Conservation (phyloP, 2,113 vertebrate genomes). For the Bungarus multicinctus region DNA sequence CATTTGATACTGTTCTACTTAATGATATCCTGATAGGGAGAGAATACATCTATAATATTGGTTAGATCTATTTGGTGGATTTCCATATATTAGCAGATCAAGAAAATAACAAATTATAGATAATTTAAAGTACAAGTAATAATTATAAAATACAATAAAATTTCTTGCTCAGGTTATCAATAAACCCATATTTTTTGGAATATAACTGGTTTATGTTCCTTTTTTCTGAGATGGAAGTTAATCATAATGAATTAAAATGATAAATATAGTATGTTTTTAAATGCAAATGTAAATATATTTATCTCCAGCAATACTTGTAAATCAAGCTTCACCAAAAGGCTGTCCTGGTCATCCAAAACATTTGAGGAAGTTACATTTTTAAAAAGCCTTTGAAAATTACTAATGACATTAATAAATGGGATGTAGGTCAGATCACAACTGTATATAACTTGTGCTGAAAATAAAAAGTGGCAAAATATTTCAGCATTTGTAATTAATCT, state of each 20-base stretch:
- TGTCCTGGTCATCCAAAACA: background rate
- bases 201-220: background rate
- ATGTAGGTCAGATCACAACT: background rate
- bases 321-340: background rate
- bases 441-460: background rate
- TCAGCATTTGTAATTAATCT: background rate
- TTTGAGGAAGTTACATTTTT: background rate
- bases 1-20: background rate
- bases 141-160: background rate
- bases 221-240: background rate
- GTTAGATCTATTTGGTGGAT: background rate
- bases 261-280: no score
- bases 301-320: background rate
- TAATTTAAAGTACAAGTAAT: background rate
- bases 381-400: background rate
- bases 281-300: background rate
- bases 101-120: background rate
- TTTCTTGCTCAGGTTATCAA: background rate
- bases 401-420: background rate
- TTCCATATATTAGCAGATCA: background rate
- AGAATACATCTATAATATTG: background rate
- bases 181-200: background rate
- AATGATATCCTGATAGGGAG: background rate
- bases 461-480: background rate
- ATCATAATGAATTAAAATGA: background rate